phyloP scores from a whole-genome alignment of 2,797 vertebrate species.

The Pangasius mekongensis region DNA sequence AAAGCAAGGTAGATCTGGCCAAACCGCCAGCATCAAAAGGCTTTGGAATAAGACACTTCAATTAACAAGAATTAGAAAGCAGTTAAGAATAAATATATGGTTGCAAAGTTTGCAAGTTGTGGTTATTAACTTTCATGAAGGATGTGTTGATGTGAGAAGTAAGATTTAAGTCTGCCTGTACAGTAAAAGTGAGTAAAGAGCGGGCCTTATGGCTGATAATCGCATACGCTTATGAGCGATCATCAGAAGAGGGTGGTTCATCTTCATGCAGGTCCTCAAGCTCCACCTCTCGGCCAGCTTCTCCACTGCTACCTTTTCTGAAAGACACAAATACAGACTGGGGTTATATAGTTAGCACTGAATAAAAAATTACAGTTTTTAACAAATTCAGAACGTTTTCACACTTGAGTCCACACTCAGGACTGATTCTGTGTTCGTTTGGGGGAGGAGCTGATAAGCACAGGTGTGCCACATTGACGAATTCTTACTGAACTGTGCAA shows the following conservation, averaged over 20 bases:
- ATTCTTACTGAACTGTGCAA: neutral
- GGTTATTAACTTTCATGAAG: neutral
- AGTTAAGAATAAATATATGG: neutral
- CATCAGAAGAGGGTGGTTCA: conserved; percentile 75
- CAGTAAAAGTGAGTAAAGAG: neutral
- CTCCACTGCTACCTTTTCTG: conserved; percentile 88
- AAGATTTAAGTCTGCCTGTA: neutral
- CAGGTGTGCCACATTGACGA: neutral
- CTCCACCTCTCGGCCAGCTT: conserved; percentile 83
- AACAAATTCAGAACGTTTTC: neutral
- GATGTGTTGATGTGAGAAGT: neutral
- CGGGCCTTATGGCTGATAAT: neutral
- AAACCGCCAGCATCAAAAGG: neutral
- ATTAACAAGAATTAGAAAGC: neutral
- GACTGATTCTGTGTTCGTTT: neutral
- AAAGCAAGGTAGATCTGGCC: neutral
- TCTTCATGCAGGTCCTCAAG: conserved; percentile 91
- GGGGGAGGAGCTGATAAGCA: no score
- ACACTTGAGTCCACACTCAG: neutral
- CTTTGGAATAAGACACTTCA: conserved; percentile 23
- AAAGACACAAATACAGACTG: conserved; percentile 26
- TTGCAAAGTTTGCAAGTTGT: neutral
- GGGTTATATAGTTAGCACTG: neutral
- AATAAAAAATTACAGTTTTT: neutral
- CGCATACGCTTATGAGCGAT: conserved; percentile 54